Evolutionary conservation across 2,113 vertebrate genomes (phyloP), one percentile per base, ranked within the genome.

Genomic region (Xiphophorus hellerii): DNA sequence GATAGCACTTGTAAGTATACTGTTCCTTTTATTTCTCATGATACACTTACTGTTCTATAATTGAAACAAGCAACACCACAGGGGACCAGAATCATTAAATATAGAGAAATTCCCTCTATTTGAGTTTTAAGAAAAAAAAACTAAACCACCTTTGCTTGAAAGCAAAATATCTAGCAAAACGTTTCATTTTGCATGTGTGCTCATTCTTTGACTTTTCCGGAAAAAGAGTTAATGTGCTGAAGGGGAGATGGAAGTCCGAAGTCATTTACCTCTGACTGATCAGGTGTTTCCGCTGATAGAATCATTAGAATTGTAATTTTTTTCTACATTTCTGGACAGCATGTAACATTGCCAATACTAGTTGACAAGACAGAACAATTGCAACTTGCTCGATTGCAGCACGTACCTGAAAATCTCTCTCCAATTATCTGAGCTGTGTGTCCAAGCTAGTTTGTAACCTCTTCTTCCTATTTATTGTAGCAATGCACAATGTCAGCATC

Each of bases 51-150:
- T 15, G 42, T 63, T n/a, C 44, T 33, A 69, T 83, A 80, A 86
- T 84, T 85, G 77, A 75, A 87, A 81, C 63, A 77, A 77, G 71
- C 71, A 25, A 42, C 72, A 81, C 78, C 83, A 58, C 80, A 71
- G 81, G 87, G 72, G 71, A 76, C 71, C 35, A 67, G 77, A 62
- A 4, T 82, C 62, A 88, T 89, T 89, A 88, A 88, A 88, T 70
- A 83, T 89, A 77, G 62, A 89, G 78, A 87, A 78, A 85, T 80
- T 84, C 77, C 78, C 44, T 27, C 27, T 74, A 79, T 82, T 67
- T 39, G 69, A 42, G 44, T 77, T 79, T 80, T 44, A 82, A 20
- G 44, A 82, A 76, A 82, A 35, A 82, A 35, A 61, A 58, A 58
- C 65, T 86, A 71, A 67, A 37, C 20, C 29, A 20, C 72, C 65